Base-by-base conservation (phyloP, 2,888 invertebrate genomes). In the Pollenia amentaria region DNA sequence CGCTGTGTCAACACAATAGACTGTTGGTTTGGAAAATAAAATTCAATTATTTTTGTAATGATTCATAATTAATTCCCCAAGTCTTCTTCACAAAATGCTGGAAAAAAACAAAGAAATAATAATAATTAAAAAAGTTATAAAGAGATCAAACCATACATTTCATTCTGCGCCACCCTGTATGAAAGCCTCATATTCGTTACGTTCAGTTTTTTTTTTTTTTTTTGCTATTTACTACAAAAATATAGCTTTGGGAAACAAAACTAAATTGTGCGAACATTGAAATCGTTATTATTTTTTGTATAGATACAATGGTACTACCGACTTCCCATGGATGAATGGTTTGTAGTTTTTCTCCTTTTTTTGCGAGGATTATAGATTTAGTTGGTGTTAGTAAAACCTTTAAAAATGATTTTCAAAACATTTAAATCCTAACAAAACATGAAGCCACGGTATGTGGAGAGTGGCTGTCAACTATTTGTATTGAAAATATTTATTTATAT, bases 261-360 rank as follows among this genome's bases (percentile, higher is more conserved):
- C 65, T 57, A 73, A 73, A 81, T 81, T 81, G 80, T 73, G 72
- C 40, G 55, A 65, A 73, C 55, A 73, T 73, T 55, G 57, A 40
- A 60, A 60, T 57, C n/a, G 29, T 57, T 55, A 48, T 67, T 57
- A 57, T 57, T n/a, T 40, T 64, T 29, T 29, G 16, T 64, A 42
- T 2, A 16, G n/a, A 29, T 67, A 14, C 46, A 46, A 44, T 29
- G 14, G 11, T 29, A 29, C 29, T 29, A 6, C 9, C 46, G 18
- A 21, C 16, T 60, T 57, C 46, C 42, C 40, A 60, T 44, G 46
- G 73, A 16, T 60, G 57, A 38, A 73, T 60, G 46, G 46, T 44
- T 57, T 42, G 55, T 46, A 53, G 14, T 57, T 44, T 57, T 70
- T 38, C 7, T 51, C 12, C 16, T 57, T 21, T 57, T 69, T 46